phyloP scores from a whole-genome alignment of 2,113 vertebrate species.

The Hirundichthys speculiger region DNA sequence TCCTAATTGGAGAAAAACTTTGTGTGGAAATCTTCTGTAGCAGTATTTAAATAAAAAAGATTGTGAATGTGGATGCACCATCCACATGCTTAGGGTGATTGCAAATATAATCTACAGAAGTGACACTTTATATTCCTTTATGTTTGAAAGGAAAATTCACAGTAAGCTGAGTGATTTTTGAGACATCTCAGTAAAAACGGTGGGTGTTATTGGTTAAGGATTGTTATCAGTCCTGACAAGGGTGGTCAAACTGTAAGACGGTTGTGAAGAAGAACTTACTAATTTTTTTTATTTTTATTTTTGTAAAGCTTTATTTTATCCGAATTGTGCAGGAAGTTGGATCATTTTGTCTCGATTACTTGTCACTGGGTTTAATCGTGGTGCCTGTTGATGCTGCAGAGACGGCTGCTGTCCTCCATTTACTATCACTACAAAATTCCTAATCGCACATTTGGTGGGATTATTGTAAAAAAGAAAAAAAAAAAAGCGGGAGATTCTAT shows the following conservation, averaged over 20 bases:
- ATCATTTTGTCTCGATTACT: constrained; percentile 22
- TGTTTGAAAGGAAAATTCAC: constrained; percentile 45
- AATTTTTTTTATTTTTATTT: constrained; percentile 42
- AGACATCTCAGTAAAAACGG: constrained; percentile 38
- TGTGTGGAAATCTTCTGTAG: constrained; percentile 52
- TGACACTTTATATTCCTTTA: constrained; percentile 41
- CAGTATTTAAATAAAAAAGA: constrained; percentile 40
- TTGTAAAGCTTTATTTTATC: constrained; percentile 31
- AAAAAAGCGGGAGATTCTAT: constrained; percentile 35
- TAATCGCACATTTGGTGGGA: constrained; percentile 20
- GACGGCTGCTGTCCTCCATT: constrained; percentile 33
- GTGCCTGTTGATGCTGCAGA: constrained; percentile 46
- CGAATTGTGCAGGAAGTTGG: constrained; percentile 7
- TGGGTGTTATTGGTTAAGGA: constrained; percentile 10
- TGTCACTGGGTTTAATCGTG: constrained; percentile 31
- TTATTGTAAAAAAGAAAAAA: neutral
- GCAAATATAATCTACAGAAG: constrained; percentile 9
- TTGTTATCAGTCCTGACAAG: constrained; percentile 18
- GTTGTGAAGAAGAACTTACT: constrained; percentile 13
- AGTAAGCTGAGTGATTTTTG: constrained; percentile 43
- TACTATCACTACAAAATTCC: constrained; percentile 5
- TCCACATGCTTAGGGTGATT: constrained; percentile 23
- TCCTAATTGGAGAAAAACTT: constrained; percentile 35
- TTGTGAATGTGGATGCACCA: constrained; percentile 15
- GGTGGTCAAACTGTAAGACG: constrained; percentile 18